phyloP scores from a whole-genome alignment of 2,113 vertebrate genomes.

The Zeus faber region DNA sequence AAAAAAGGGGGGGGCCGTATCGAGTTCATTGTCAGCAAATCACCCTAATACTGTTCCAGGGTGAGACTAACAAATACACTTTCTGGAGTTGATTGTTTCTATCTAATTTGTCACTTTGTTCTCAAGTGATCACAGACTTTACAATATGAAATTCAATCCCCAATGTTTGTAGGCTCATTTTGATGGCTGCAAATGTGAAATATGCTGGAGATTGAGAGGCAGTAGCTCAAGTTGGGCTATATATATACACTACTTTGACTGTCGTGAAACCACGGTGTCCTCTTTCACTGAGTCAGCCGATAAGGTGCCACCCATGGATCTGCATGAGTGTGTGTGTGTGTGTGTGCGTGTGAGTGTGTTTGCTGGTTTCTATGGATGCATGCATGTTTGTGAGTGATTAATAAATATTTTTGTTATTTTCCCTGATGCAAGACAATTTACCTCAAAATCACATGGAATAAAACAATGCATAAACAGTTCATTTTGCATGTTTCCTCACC shows the following conservation, averaged over 20 bases:
- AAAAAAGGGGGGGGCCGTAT: too few species aligned
- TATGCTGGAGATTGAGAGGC: conserved; percentile 27
- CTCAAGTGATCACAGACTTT: not conserved
- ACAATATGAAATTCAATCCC: conserved; percentile 7
- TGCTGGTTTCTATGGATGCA: not conserved
- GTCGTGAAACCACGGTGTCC: conserved; percentile 40
- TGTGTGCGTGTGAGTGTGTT: conserved; percentile 2
- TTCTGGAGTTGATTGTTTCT: too few species aligned
- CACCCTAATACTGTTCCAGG: too few species aligned
- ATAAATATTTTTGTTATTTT: too few species aligned
- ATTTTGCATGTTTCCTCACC: not conserved
- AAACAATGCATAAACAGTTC: too few species aligned
- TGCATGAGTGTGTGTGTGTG: conserved; percentile 6
- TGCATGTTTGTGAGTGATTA: not conserved
- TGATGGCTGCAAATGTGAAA: conserved; percentile 19
- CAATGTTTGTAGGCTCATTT: not conserved
- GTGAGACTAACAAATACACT: too few species aligned
- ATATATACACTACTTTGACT: conserved; percentile 47
- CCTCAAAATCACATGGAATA: too few species aligned
- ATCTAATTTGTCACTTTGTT: too few species aligned
- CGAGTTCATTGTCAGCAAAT: too few species aligned
- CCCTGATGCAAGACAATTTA: too few species aligned
- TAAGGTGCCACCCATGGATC: not conserved
- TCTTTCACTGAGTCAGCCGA: conserved; percentile 50
- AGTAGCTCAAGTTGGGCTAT: conserved; percentile 38